Base-by-base conservation (phyloP, 2,113 vertebrate genomes). In the Ammodytes dubius region DNA sequence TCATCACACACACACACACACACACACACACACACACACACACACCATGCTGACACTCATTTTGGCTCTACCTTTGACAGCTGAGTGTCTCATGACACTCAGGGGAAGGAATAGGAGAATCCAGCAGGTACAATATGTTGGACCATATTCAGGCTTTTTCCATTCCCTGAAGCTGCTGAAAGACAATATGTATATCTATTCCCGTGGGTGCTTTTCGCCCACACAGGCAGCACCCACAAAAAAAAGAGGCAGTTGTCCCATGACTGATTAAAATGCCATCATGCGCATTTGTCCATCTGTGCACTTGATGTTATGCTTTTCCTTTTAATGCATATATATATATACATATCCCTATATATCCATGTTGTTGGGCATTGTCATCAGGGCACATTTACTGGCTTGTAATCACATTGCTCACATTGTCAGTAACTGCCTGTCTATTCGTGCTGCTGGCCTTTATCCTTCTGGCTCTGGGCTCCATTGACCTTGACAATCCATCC, bases 71-170 rank as follows among this genome's bases (percentile, higher is more conserved):
- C 81, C 68, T 66, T 85, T 46, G 80, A 92, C 93, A 92, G 94
- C 92, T 89, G 91, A 91, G 80, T 72, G 80, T 90, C 87, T 79
- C 81, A 73, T 89, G 81, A 90, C 81, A 86, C 90, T 81, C 86
- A 45, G 64, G 79, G 82, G 88, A 27, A 84, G 85, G 67, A 89
- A 74, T 12, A 83, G 78, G 73, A 88, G 84, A 89, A 77, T 84
- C 80, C 49, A 83, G 64, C 83, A 91, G 86, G 85, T 91, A 90
- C 66, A 91, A 87, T 87, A 84, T 92, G 88, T 91, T 93, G 91
- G 91, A 90, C 35, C 27, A 52, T 84, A 85, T 85, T 82, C 84
- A 82, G 79, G 53, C 61, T 82, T 88, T 93, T 94, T 94, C 89
- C 88, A 87, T 91, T 66, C 74, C 54, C 70, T 0, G 13, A 14